Conservation (phyloP, 2,113 vertebrate genomes). For the Plecturocebus donacophilus region DNA sequence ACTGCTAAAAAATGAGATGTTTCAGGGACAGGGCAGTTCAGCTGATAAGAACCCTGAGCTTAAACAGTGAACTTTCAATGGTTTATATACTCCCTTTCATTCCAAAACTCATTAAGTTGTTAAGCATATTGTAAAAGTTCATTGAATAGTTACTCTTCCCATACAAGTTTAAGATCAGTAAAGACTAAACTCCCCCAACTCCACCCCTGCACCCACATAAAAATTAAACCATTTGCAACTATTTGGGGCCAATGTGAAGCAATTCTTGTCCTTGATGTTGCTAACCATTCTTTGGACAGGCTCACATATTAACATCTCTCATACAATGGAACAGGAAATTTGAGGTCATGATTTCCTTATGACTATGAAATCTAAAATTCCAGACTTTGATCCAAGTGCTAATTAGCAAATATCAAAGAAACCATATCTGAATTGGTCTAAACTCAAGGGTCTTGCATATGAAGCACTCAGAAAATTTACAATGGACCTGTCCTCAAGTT, state of each 20-base stretch:
- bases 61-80: slow-evolving; percentile 42
- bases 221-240: slow-evolving; percentile 37
- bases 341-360: not conserved
- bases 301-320: slow-evolving; percentile 8
- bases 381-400: slow-evolving; percentile 39
- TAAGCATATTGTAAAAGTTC: slow-evolving; percentile 59
- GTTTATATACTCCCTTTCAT: slow-evolving; percentile 48
- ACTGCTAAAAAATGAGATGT: slow-evolving; percentile 5
- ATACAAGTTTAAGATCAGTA: not conserved
- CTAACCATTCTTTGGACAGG: slow-evolving; percentile 23
- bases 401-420: slow-evolving; percentile 45
- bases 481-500: slow-evolving; percentile 70
- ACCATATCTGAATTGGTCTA: not conserved
- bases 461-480: slow-evolving; percentile 60
- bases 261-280: slow-evolving; percentile 44
- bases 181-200: slow-evolving; percentile 9
- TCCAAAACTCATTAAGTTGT: slow-evolving; percentile 56
- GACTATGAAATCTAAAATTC: slow-evolving; percentile 58
- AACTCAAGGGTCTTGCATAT: slow-evolving; percentile 30
- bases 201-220: not conserved
- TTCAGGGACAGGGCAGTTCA: slow-evolving; percentile 20
- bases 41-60: slow-evolving; percentile 37
- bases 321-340: not conserved
- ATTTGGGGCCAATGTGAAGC: slow-evolving; percentile 24
- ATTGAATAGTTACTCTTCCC: slow-evolving; percentile 21